Base-by-base conservation (phyloP, 2,888 invertebrate species). In the Drosophila mimica region DNA sequence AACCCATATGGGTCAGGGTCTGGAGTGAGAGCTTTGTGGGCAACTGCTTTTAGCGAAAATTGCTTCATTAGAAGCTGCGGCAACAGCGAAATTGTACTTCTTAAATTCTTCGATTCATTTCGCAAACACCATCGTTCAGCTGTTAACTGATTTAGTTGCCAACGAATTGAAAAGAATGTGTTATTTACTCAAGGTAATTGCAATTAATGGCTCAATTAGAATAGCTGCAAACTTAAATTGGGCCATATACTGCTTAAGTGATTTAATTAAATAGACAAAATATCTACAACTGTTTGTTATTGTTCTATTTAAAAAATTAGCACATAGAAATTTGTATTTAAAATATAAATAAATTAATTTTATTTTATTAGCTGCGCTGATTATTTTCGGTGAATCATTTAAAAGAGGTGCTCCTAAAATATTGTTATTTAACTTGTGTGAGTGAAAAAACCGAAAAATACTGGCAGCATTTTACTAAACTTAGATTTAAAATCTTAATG, bases 21-120 rank as follows among this genome's bases (percentile, higher is more conserved):
- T 25, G 36, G 33, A 33, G 38, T 9, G 34, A 25, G 28, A n/a
- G 28, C 70, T 83, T 76, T 71, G 56, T 30, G 38, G 83, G 89
- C 74, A 80, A 89, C 86, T 78, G 85, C 84, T 87, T 83, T 89
- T 85, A 88, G 69, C 73, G 82, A 78, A 87, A 87, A 87, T 87
- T 87, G 80, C 90, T 87, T 87, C 89, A 87, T 87, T 87, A 90
- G 89, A 89, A 58, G 58, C 56, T 58, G 79, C 70, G 76, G 67
- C 66, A 58, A 70, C 43, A 61, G 73, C 65, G 53, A 68, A 79
- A 51, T 79, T 79, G 73, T 57, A 65, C 34, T 65, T 70, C 43
- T 38, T 38, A 25, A 43, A 67, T 59, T 51, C 72, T 25, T 36
- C 43, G 58, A 61, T 62, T 66, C 61, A 48, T 57, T 76, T 28